phyloP scores from a whole-genome alignment of 2,797 vertebrate genomes.

The Enteromius radiatus region DNA sequence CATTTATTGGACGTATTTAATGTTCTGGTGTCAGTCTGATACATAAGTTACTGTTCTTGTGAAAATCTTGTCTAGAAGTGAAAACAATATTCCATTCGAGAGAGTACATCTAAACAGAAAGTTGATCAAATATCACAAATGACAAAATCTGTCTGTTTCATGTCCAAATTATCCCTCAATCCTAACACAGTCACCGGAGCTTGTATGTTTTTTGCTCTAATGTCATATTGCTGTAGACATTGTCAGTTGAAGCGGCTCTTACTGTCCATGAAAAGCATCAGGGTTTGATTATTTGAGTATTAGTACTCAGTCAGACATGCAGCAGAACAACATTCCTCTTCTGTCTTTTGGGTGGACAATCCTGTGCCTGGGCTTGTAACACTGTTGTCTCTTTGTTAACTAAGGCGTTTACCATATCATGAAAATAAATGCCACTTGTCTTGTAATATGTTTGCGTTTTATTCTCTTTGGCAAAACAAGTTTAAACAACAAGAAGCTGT shows the following conservation, averaged over 20 bases:
- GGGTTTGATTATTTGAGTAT: not conserved
- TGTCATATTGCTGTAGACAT: not conserved
- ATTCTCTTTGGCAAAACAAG: not conserved
- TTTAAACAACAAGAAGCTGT: not conserved
- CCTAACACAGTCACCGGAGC: not conserved
- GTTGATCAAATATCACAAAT: not conserved
- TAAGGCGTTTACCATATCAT: conserved; percentile 38
- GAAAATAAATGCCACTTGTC: conserved; percentile 12
- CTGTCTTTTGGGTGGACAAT: conserved; percentile 23
- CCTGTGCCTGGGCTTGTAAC: conserved; percentile 5
- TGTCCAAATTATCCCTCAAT: not conserved
- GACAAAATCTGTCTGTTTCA: too few relatives aligned
- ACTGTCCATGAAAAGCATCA: not conserved
- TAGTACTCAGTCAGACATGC: conserved; percentile 37
- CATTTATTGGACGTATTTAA: not conserved
- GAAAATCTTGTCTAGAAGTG: not conserved
- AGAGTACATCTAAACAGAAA: not conserved
- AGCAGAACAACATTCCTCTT: conserved; percentile 58
- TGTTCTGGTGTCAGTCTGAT: not conserved
- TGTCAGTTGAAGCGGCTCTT: not conserved
- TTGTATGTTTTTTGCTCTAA: not conserved
- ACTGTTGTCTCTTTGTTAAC: conserved; percentile 14
- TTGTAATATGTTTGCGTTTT: not conserved
- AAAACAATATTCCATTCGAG: not conserved
- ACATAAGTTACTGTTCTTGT: too few relatives aligned